Conservation (phyloP, 2,113 vertebrate species). For the Thermophis baileyi region DNA sequence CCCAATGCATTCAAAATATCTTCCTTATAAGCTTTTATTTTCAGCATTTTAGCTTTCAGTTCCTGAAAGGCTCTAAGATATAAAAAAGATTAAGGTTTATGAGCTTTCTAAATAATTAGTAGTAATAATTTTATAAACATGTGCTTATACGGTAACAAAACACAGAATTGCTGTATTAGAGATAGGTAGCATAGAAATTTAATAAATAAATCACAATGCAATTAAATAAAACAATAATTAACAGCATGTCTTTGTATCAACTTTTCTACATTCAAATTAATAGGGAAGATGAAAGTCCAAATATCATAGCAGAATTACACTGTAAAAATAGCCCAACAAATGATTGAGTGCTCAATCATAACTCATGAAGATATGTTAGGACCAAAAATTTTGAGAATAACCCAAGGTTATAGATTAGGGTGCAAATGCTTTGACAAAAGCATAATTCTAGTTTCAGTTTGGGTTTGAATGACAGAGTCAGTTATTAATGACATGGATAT, state of each 20-base stretch:
- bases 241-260: neutral
- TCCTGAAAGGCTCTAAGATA: conserved; percentile 16
- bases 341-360: neutral
- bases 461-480: neutral
- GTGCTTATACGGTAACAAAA: neutral
- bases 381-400: neutral
- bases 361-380: neutral
- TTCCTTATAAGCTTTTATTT: conserved; percentile 45
- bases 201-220: neutral
- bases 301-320: neutral
- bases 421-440: neutral
- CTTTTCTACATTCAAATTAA: neutral
- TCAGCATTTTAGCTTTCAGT: conserved; percentile 42
- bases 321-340: neutral
- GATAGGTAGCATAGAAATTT: neutral
- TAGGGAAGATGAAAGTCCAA: neutral
- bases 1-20: conserved; percentile 53
- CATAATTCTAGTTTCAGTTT: neutral
- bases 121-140: neutral
- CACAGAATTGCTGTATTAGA: neutral
- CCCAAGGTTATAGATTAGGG: neutral
- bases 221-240: neutral
- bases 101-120: conserved; percentile 8
- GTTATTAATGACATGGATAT: neutral
- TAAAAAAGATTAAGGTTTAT: conserved; percentile 38